Percentiles rank a stretch among this genome's conserved stretches.
Evolutionary conservation across 2,113 vertebrate genomes (phyloP).

Genomic region (Choloepus hoffmanni): DNA sequence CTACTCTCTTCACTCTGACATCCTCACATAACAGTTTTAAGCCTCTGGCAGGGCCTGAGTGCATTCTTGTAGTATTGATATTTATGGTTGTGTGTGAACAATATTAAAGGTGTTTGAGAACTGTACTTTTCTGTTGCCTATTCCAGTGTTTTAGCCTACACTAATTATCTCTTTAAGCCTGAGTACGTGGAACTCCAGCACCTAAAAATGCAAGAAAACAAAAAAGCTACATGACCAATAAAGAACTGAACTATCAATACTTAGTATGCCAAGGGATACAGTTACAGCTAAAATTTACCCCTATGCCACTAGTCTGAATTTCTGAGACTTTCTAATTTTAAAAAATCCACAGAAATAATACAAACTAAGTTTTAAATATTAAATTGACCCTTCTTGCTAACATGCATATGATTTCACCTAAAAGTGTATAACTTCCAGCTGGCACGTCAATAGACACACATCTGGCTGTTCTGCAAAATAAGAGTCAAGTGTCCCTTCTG

Average conservation of each 20-base stretch:
- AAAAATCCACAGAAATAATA: neutral
- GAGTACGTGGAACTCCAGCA: neutral
- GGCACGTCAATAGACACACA: neutral
- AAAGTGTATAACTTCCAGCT: neutral
- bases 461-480: neutral
- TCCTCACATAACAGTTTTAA: neutral
- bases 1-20: neutral
- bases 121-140: neutral
- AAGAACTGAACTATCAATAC: neutral
- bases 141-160: neutral
- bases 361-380: constrained; percentile 28
- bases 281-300: neutral
- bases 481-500: neutral
- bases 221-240: neutral
- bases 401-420: constrained; percentile 12
- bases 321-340: neutral
- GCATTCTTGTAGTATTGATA: neutral
- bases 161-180: neutral
- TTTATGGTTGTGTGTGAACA: neutral
- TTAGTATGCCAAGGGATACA: neutral
- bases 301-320: neutral
- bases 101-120: neutral
- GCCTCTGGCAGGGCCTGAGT: neutral
- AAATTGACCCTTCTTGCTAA: neutral
- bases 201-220: neutral